A percentile compares a stretch with the other conserved stretches of the same genome.
Conservation (phyloP, 2,888 invertebrate species). For the Seira sanloemensis region DNA sequence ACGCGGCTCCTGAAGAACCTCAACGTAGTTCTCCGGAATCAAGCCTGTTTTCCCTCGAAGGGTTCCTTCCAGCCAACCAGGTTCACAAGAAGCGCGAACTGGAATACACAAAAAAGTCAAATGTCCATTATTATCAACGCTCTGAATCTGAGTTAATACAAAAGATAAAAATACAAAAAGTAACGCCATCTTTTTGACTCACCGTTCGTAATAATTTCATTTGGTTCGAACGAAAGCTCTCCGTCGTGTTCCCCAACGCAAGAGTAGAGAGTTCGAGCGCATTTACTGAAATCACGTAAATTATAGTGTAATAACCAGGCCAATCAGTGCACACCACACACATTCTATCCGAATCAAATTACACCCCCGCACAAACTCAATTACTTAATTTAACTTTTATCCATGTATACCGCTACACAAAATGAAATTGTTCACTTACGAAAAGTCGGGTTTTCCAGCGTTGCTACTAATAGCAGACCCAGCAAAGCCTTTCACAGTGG, state of each 20-base stretch:
- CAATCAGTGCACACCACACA: too few relatives aligned
- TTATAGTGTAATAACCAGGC: too few relatives aligned
- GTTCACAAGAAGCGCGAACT: slow-evolving; percentile 94
- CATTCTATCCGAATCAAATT: too few relatives aligned
- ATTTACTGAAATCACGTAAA: slow-evolving; percentile 77
- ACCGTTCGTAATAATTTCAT: slow-evolving; percentile 98
- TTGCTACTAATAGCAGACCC: slow-evolving; percentile 42
- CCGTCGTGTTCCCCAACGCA: slow-evolving; percentile 97
- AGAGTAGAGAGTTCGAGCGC: slow-evolving; percentile 95
- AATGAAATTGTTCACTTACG: slow-evolving; percentile 17
- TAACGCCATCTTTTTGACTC: slow-evolving; percentile 75
- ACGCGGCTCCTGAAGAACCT: slow-evolving; percentile 81
- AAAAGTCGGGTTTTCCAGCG: slow-evolving; percentile 40
- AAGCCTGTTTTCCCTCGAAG: slow-evolving; percentile 93
- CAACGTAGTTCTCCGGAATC: slow-evolving; percentile 97
- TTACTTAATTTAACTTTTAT: too few relatives aligned
- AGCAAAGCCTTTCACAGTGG: slow-evolving; percentile 55
- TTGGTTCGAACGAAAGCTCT: slow-evolving; percentile 98
- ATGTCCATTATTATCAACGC: too few relatives aligned
- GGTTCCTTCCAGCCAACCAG: slow-evolving; percentile 98
- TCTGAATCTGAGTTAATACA: neutral
- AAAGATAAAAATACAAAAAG: slow-evolving; percentile 5
- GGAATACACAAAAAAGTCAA: slow-evolving; percentile 75
- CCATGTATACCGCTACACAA: too few relatives aligned
- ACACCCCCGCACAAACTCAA: too few relatives aligned